phyloP scores from a whole-genome alignment of 2,797 vertebrate species.

The Cossypha niveicapilla region DNA sequence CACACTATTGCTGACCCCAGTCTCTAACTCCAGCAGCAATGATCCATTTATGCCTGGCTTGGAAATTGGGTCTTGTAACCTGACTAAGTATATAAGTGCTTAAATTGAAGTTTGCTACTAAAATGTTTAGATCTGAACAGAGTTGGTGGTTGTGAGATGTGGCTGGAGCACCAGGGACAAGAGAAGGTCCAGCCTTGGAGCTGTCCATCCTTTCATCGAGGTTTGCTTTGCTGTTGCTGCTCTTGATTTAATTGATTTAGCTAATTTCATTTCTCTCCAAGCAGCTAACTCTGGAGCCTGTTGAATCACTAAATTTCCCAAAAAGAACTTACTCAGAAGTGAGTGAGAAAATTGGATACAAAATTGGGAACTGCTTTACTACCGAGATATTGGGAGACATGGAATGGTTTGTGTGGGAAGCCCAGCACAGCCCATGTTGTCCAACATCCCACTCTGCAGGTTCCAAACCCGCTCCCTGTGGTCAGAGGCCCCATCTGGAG shows the following conservation, averaged over 20 bases:
- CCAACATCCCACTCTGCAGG: not conserved
- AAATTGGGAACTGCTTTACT: not conserved
- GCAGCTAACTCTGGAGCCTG: not conserved
- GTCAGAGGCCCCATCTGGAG: slow-evolving; percentile 53
- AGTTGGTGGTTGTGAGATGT: not conserved
- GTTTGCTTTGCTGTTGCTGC: not conserved
- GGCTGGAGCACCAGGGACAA: not conserved
- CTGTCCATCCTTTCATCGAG: not conserved
- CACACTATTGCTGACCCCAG: not conserved
- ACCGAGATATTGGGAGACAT: rapidly evolving
- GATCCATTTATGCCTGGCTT: not conserved
- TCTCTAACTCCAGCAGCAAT: not conserved
- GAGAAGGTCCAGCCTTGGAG: not conserved
- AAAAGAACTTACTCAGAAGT: not conserved
- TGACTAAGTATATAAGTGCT: not conserved
- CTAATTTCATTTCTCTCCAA: not conserved
- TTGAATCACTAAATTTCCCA: not conserved
- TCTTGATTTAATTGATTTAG: not conserved
- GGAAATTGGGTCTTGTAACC: not conserved
- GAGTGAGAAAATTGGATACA: not conserved
- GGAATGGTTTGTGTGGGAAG: not conserved
- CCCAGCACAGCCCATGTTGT: not conserved
- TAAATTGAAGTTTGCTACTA: not conserved
- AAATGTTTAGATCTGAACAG: not conserved
- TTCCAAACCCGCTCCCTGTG: not conserved